Conservation (phyloP, 2,888 invertebrate species). For the Carterocephalus palaemon region DNA sequence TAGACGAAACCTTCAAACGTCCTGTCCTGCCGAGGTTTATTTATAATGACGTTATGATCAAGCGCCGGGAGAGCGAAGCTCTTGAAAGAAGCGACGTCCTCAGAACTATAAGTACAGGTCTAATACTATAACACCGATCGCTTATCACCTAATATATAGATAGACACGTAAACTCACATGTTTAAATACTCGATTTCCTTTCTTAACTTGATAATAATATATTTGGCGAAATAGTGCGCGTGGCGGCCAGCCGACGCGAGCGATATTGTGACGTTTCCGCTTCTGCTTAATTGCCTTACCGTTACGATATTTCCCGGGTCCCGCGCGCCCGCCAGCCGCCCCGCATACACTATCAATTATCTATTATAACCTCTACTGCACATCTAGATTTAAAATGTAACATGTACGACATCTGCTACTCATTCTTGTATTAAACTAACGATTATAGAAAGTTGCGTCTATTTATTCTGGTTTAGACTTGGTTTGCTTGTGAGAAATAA, state of each 20-base stretch:
- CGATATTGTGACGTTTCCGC: slow-evolving; percentile 20
- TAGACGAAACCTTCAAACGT: slow-evolving; percentile 16
- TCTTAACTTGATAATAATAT: slow-evolving; percentile 15
- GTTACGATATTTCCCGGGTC: slow-evolving; percentile 21
- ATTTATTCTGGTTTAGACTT: slow-evolving; percentile 17
- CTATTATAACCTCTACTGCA: slow-evolving; percentile 13
- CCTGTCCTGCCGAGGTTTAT: slow-evolving; percentile 10
- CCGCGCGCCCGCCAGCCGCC: slow-evolving; percentile 14
- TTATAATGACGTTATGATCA: slow-evolving; percentile 20
- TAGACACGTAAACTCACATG: slow-evolving; percentile 21
- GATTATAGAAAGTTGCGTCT: slow-evolving; percentile 22
- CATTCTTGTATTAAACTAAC: slow-evolving; percentile 12
- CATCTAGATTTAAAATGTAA: slow-evolving; percentile 17
- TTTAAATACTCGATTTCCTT: slow-evolving; percentile 11
- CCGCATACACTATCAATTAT: slow-evolving; percentile 3
- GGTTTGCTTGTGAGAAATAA: slow-evolving; percentile 7
- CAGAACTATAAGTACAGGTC: slow-evolving; percentile 12
- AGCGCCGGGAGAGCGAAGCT: slow-evolving; percentile 18
- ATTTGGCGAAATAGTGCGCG: slow-evolving; percentile 18
- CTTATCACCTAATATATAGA: slow-evolving; percentile 21
- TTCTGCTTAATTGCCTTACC: slow-evolving; percentile 4
- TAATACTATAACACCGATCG: slow-evolving; percentile 19
- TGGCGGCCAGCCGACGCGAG: slow-evolving; percentile 10
- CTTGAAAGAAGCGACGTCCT: slow-evolving; percentile 9
- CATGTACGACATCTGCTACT: slow-evolving; percentile 11